Evolutionary conservation across 2,113 vertebrate genomes (phyloP), one percentile per base, ranked within the genome.

Genomic region (Lethenteron reissneri): DNA sequence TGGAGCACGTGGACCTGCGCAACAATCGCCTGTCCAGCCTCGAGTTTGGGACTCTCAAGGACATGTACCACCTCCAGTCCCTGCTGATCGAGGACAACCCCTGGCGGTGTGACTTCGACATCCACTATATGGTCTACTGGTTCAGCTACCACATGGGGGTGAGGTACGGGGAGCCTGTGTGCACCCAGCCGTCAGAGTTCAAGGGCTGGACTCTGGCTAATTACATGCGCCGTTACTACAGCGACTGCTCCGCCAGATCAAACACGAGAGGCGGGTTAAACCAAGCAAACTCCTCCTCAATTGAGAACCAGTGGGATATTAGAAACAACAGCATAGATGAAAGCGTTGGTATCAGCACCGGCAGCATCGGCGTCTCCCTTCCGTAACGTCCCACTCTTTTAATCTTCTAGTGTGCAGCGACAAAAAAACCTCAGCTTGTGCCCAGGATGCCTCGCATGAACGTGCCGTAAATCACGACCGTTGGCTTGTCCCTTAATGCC

Each of bases 91-190:
- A 78, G 74, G 83, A 85, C 15, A 99, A 99, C 75, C 91, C 86
- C 56, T 99, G 94, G 94, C 80, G 84, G 78, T 99, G 94, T 71
- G 92, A 97, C 79, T 99, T 96, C 80, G 88, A 87, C 79, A 95
- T 99, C 76, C 94, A 99, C 80, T 99, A 97, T 78, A 82, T 99
- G 79, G 85, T 88, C 80, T 96, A 99, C 79, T 99, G 94, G 94
- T 78, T 99, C 73, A 90, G 87, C 76, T 89, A 90, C 72, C 94
- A 99, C 76, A 88, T 88, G 7, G 85, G 82, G 0, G 88, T 97
- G 59, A 80, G 80, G 62, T 82, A 87, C 77, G 85, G 76, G 0
- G 92, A 90, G 59, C 82, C 97, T 72, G 81, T 84, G 75, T 99
- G 94, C 79, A 83, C 83, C 72, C 81, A 57, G 15, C 94, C 94